Conservation (phyloP, 2,888 invertebrate species). For the Drosophila gaucha region DNA sequence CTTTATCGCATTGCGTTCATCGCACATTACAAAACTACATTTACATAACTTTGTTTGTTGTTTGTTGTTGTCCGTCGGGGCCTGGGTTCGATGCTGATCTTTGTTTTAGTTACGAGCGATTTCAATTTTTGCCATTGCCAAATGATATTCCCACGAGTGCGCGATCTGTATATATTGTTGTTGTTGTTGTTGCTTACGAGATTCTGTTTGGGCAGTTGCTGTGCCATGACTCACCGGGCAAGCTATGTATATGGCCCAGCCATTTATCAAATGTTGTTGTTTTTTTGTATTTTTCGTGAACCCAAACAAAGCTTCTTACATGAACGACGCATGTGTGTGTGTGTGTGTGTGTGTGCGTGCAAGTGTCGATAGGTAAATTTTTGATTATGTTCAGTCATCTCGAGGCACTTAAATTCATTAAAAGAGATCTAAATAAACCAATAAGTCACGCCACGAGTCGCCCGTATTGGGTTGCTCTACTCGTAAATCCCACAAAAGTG, state of each 20-base stretch:
- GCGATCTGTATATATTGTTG: constrained; percentile 16
- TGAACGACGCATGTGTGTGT: background rate
- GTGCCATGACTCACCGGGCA: constrained; percentile 50
- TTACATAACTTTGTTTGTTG: constrained; percentile 76
- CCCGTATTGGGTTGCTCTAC: constrained; percentile 73
- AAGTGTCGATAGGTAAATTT: constrained; percentile 60
- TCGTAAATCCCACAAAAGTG: constrained; percentile 70
- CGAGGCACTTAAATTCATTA: constrained; percentile 72
- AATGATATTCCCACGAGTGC: constrained; percentile 68
- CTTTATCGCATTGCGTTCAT: constrained; percentile 80
- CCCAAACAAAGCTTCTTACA: constrained; percentile 53
- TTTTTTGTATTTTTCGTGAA: no score
- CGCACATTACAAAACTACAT: constrained; percentile 80
- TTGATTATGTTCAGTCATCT: constrained; percentile 74
- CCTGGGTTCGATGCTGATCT: constrained; percentile 48
- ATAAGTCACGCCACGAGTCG: constrained; percentile 79
- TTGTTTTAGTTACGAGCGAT: constrained; percentile 62
- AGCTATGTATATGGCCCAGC: no score
- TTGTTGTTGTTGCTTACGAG: constrained; percentile 15
- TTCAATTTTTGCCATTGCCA: constrained; percentile 66
- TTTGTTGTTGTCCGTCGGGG: constrained; percentile 19
- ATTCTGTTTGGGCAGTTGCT: constrained; percentile 45
- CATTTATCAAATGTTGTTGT: constrained; percentile 54
- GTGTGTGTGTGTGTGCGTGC: no score
- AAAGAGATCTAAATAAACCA: constrained; percentile 80